phyloP scores from a whole-genome alignment of 2,888 invertebrate species.

The Apamea anceps region DNA sequence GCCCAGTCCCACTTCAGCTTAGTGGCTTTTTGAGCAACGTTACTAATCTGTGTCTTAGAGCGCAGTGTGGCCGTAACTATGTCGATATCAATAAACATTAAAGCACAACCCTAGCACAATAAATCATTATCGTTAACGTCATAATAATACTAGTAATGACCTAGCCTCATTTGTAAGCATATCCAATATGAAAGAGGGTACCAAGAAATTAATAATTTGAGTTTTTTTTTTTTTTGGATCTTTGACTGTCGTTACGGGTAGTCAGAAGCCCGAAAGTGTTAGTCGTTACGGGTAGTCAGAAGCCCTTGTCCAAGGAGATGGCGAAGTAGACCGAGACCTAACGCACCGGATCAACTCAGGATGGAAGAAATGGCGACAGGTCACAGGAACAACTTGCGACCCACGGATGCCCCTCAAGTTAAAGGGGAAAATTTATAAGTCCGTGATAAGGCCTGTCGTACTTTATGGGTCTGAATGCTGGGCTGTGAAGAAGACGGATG shows the following conservation, averaged over 20 bases:
- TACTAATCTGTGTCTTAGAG: not conserved
- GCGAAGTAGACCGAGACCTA: too few relatives aligned
- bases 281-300: too few relatives aligned
- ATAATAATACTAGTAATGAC: conserved; percentile 80
- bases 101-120: conserved; percentile 71
- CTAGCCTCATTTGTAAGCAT: conserved; percentile 79
- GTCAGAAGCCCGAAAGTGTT: not conserved
- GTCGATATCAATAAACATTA: conserved; percentile 51
- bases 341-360: too few relatives aligned
- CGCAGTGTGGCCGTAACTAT: not conserved
- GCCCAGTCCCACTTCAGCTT: not conserved
- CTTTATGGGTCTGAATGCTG: too few relatives aligned
- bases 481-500: too few relatives aligned
- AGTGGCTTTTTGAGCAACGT: not conserved
- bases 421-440: too few relatives aligned
- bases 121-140: conserved; percentile 75
- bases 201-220: conserved; percentile 44
- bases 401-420: too few relatives aligned
- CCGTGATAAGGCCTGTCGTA: too few relatives aligned
- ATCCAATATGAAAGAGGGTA: conserved; percentile 61
- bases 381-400: too few relatives aligned
- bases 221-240: not conserved
- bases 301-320: too few relatives aligned
- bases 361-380: too few relatives aligned
- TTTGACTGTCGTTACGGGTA: too few relatives aligned